Evolutionary conservation across 2,797 vertebrate species (phyloP).

Genomic region (Acanthopagrus latus): DNA sequence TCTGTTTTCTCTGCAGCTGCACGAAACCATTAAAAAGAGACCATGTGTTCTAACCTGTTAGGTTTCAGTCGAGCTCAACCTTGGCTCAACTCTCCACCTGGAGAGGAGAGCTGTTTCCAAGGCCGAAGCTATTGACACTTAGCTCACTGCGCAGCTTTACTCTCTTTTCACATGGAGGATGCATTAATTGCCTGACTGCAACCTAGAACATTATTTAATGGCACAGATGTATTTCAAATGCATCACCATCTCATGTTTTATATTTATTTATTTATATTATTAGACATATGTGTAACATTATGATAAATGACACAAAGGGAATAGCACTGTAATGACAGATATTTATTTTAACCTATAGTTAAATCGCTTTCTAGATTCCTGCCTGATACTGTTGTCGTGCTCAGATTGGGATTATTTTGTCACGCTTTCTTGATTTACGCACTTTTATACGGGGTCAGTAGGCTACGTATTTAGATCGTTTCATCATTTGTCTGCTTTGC

Average conservation of each 20-base stretch:
- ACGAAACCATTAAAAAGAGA: slow-evolving; percentile 78
- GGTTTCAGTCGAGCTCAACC: slow-evolving; percentile 83
- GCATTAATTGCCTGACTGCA: slow-evolving; percentile 58
- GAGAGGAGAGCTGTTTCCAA: slow-evolving; percentile 75
- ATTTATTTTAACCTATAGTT: background rate
- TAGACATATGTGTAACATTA: background rate
- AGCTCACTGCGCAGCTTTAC: slow-evolving; percentile 63
- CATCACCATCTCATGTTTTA: slow-evolving; percentile 15
- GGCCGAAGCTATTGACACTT: slow-evolving; percentile 70
- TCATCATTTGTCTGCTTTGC: too few relatives aligned
- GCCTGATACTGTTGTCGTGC: too few relatives aligned
- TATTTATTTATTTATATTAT: slow-evolving; percentile 45
- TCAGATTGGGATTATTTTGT: too few relatives aligned
- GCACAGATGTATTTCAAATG: slow-evolving; percentile 28
- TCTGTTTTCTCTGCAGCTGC: slow-evolving; percentile 83
- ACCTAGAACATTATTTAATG: slow-evolving; percentile 54
- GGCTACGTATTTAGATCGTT: too few relatives aligned
- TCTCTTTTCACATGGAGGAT: slow-evolving; percentile 35
- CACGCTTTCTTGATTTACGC: too few relatives aligned
- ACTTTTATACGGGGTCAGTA: too few relatives aligned
- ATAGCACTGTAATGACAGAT: background rate
- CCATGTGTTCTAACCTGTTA: slow-evolving; percentile 83
- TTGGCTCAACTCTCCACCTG: slow-evolving; percentile 85
- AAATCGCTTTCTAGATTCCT: too few relatives aligned
- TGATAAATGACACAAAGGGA: slow-evolving; percentile 22